Base-by-base conservation (phyloP, 2,797 vertebrate genomes). In the Neomorphus geoffroyi region DNA sequence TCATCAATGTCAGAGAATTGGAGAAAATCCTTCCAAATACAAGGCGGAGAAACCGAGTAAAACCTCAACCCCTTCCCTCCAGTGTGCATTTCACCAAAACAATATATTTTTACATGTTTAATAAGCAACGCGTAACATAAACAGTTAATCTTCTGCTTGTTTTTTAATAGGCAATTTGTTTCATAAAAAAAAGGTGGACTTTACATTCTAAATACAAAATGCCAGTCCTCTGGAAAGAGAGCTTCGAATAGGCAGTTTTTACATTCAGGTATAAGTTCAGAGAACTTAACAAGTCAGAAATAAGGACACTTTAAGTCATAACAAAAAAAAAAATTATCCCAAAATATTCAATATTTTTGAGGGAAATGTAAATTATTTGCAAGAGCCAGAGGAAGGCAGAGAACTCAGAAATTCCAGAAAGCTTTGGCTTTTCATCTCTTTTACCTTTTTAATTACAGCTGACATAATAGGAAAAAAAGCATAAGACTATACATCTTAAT, bases 21-120 rank as follows among this genome's bases (percentile, higher is more conserved):
- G 60, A 87, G 54, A 92, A 85, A 85, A 12, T 15, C 32, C 91
- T 90, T 70, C 67, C 65, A 93, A 91, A 90, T 56, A 79, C 86
- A 51, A 80, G 57, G 37, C n/a, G 90, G 62, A 80, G 43, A 86
- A 88, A 39, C 45, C 51, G 79, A 66, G 24, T 24, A 28, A 61
- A 80, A 78, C 10, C 58, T 87, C 39, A 12, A 1, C 16, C 66
- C 73, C n/a, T 80, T 69, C 50, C 43, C 53, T 61, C 48, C 54
- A 82, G 53, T 12, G 9, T 43, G 45, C 39, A 32, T 72, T 91
- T 91, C 67, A 61, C 57, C 30, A 60, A 70, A 90, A 64, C 32
- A 88, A 13, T 48, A 84, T 62, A 7, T 65, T 70, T 85, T 73
- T 60, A 23, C 51, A 48, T 21, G 46, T 75, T 88, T 88, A 48